A percentile compares a stretch with the other conserved stretches of the same genome.
Conservation (phyloP, 92 coral and sea anemone genomes). For the Porites divaricata region DNA sequence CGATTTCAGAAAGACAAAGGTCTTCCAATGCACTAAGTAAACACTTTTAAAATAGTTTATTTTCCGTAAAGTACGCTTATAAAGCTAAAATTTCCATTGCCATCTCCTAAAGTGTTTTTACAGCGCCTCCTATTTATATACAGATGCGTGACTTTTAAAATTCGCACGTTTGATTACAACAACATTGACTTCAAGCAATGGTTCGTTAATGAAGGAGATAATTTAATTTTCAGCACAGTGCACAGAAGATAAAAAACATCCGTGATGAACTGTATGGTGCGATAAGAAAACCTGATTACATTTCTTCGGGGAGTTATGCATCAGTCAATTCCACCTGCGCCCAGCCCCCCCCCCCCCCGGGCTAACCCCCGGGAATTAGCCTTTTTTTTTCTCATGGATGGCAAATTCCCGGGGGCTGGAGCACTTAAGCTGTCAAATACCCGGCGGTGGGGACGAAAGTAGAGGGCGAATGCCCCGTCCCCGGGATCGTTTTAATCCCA, state of each 20-base stretch:
- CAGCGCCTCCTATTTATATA: neutral
- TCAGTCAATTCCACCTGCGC: too few relatives aligned
- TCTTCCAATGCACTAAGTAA: constrained; percentile 1
- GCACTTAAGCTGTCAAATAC: too few relatives aligned
- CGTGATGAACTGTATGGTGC: neutral
- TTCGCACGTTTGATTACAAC: neutral
- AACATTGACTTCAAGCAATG: neutral
- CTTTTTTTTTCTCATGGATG: too few relatives aligned
- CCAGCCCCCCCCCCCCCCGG: too few relatives aligned
- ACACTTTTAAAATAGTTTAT: neutral
- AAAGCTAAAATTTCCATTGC: neutral
- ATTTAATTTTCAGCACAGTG: neutral
- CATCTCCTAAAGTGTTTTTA: constrained; percentile 2
- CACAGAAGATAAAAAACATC: neutral
- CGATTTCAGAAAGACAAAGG: constrained; percentile 17
- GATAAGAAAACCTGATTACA: neutral
- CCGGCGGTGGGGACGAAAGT: too few relatives aligned
- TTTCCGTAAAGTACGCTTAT: neutral
- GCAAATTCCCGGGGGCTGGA: too few relatives aligned
- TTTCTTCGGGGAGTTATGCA: neutral
- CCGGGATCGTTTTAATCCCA: too few relatives aligned
- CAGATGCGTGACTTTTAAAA: neutral
- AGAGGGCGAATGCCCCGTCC: too few relatives aligned
- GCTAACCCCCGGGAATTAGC: too few relatives aligned
- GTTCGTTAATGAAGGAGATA: constrained; percentile 3